Evolutionary conservation across 1,140 invertebrate genomes (phyloP).

Genomic region (Penaeus vannamei): DNA sequence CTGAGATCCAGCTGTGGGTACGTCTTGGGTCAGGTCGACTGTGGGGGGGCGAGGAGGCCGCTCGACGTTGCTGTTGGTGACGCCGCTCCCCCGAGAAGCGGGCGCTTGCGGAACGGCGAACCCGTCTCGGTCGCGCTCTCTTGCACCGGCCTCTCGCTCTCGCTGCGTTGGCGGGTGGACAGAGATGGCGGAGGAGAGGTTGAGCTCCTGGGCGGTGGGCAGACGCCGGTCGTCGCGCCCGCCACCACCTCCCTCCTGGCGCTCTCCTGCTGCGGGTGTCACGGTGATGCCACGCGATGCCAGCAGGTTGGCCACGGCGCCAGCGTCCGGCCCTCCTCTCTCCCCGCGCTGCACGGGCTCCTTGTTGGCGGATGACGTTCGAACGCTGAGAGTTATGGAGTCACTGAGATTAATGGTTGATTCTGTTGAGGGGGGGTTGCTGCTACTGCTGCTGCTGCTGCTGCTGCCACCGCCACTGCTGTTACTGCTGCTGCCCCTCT

Average conservation of each 20-base stretch:
- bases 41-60: slow-evolving; percentile 75
- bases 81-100: slow-evolving; percentile 36
- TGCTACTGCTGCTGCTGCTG: not conserved
- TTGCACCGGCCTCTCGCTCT: slow-evolving; percentile 55
- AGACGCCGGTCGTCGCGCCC: slow-evolving; percentile 63
- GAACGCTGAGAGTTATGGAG: slow-evolving; percentile 78
- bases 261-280: slow-evolving; percentile 75
- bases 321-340: slow-evolving; percentile 77
- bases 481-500: not conserved
- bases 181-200: slow-evolving; percentile 82
- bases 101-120: slow-evolving; percentile 68
- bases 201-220: slow-evolving; percentile 72
- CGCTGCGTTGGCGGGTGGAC: slow-evolving; percentile 73
- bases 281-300: slow-evolving; percentile 83
- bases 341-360: slow-evolving; percentile 56
- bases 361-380: slow-evolving; percentile 74
- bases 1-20: slow-evolving; percentile 68
- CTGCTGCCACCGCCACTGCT: not conserved
- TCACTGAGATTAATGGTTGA: slow-evolving; percentile 78
- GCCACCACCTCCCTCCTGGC: slow-evolving; percentile 54
- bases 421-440: slow-evolving; percentile 70
- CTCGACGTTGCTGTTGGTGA: slow-evolving; percentile 70
- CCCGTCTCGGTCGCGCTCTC: slow-evolving; percentile 64
- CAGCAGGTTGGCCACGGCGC: slow-evolving; percentile 81
- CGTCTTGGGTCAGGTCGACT: slow-evolving; percentile 76